Conservation (phyloP, 2,113 vertebrate genomes). For the Pavo muticus region DNA sequence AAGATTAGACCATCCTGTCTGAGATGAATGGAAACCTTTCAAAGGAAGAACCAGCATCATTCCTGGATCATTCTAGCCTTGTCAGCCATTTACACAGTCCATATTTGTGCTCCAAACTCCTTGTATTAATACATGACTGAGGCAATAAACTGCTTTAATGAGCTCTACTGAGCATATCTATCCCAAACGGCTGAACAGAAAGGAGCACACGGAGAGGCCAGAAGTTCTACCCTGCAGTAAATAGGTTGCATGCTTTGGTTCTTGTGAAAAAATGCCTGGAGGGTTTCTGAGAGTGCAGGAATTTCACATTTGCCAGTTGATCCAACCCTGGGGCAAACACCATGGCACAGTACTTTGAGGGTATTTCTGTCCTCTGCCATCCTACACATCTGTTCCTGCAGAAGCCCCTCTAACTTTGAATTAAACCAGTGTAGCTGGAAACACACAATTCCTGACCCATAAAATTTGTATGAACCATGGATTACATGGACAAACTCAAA, state of each 20-base stretch:
- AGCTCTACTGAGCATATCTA: background rate
- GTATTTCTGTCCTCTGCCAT: background rate
- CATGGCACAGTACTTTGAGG: background rate
- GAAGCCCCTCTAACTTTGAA: background rate
- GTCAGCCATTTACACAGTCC: background rate
- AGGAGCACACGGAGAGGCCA: background rate
- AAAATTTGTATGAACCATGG: background rate
- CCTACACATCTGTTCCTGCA: background rate
- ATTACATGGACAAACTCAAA: background rate
- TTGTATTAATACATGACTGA: background rate
- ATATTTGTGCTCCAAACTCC: background rate
- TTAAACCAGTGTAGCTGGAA: background rate
- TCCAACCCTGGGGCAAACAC: background rate
- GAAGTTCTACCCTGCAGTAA: background rate
- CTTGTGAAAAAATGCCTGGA: background rate
- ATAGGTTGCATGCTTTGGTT: background rate
- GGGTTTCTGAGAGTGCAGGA: background rate
- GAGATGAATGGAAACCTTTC: constrained; percentile 12
- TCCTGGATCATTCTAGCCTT: background rate
- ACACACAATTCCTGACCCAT: background rate
- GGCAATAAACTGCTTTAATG: background rate
- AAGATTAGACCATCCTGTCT: constrained; percentile 11
- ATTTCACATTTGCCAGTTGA: background rate
- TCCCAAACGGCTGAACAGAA: background rate
- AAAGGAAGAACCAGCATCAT: background rate